A percentile compares a stretch with the other conserved stretches of the same genome.
Conservation (phyloP, 2,113 vertebrate genomes). For the Salvelinus sp. region DNA sequence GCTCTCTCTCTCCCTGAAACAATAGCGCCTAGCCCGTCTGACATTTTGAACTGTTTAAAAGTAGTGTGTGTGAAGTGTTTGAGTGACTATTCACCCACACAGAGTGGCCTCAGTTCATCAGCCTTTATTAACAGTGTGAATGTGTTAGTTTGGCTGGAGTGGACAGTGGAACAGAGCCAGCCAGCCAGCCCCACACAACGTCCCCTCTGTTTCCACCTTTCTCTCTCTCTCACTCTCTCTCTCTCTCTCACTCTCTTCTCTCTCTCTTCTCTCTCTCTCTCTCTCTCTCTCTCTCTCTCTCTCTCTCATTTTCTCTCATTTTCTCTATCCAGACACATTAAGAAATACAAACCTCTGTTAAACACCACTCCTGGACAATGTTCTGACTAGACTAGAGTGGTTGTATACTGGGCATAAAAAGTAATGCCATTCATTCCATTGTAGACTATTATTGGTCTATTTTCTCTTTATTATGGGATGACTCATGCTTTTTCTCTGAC, state of each 20-base stretch:
- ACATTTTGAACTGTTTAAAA: constrained; percentile 48
- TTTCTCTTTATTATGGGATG: constrained; percentile 50
- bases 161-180: constrained; percentile 68
- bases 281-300: constrained; percentile 11
- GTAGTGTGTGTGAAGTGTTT: constrained; percentile 47
- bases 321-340: constrained; percentile 63
- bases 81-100: constrained; percentile 62
- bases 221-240: constrained; percentile 17
- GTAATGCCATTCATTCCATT: constrained; percentile 53
- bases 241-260: constrained; percentile 24
- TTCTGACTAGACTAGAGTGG: constrained; percentile 44
- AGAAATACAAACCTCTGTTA: constrained; percentile 70
- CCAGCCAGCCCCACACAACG: constrained; percentile 57
- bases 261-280: constrained; percentile 18
- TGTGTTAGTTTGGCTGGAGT: constrained; percentile 64
- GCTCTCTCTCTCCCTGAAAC: constrained; percentile 37
- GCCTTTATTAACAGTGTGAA: constrained; percentile 66
- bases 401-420: constrained; percentile 40
- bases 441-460: constrained; percentile 28
- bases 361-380: constrained; percentile 62
- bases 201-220: too few species aligned
- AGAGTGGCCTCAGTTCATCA: constrained; percentile 64
- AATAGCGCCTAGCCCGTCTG: constrained; percentile 53
- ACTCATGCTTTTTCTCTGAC: constrained; percentile 40
- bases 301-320: background rate